A percentile compares a stretch with the other conserved stretches of the same genome.
These are phyloP conservation scores for Sylvicola cinctus DNA, from an alignment of 2,888 invertebrate genomes.

Conservation along the genomic window DNA sequence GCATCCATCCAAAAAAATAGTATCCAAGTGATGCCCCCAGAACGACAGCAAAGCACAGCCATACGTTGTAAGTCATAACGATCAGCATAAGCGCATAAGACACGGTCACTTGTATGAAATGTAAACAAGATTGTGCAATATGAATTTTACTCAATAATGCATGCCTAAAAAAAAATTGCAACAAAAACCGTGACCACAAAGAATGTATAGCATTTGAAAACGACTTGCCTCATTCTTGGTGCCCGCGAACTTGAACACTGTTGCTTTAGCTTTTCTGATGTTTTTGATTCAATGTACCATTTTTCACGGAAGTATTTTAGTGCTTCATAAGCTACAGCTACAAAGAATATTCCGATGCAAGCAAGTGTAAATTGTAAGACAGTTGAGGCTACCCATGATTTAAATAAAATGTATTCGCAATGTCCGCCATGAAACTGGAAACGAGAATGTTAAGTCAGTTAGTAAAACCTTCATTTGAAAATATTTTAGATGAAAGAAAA, in stretches of 20 bases:
- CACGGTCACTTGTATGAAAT: background rate
- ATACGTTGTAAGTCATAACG: conserved; percentile 1
- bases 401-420: background rate
- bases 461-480: too few species aligned
- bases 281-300: too few species aligned
- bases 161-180: too few species aligned
- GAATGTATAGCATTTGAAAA: too few species aligned
- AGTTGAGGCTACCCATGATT: background rate
- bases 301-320: background rate
- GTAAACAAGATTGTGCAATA: background rate
- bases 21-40: background rate
- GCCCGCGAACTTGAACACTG: background rate
- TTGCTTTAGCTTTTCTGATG: background rate
- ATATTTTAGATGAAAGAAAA: too few species aligned
- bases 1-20: background rate
- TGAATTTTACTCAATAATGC: background rate
- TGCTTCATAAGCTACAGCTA: background rate
- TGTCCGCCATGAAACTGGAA: background rate
- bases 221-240: background rate
- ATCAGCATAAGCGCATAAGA: conserved; percentile 1
- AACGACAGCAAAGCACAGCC: conserved; percentile 1
- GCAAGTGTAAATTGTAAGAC: background rate
- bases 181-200: too few species aligned
- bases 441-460: background rate
- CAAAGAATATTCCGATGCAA: background rate